Evolutionary conservation across 1,140 invertebrate species (phyloP), one percentile per base, ranked within the genome.

Genomic region (Drosophila tristis): DNA sequence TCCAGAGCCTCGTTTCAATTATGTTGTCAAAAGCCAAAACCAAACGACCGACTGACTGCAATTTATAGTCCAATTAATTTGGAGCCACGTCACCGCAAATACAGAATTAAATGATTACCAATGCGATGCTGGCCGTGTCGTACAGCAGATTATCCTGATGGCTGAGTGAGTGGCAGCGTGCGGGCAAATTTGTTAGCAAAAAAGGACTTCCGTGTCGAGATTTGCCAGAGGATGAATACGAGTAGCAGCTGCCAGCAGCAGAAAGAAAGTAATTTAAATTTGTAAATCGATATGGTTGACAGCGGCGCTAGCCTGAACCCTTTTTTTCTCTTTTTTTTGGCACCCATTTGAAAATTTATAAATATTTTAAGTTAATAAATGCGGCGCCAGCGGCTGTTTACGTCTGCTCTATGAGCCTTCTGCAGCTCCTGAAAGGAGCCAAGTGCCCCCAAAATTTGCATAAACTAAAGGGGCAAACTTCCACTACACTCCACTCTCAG

Each of bases 331-430:
- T 60, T 23, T 39, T 47, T 6, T 11, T 44, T 44, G 13, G 63
- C 59, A 54, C 68, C 80, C 68, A 79, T 75, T 79, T 79, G 35
- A 84, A 76, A 85, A 73, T 85, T 79, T 85, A 80, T 85, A 85
- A 85, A 85, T 85, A 85, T 80, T 85, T 76, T 77, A 86, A 85
- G 66, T 68, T 85, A 80, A 85, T 85, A 85, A 86, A 85, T 85
- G 76, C 67, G 44, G 44, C 57, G 63, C 72, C 63, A 53, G 61
- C 70, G 78, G 66, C 65, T 54, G 81, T 54, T 59, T 16, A 42
- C 53, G 80, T 9, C 31, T 8, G 60, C 75, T 75, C 80, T 80
- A 63, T 44, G 31, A 31, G 29, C 7, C 7, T 8, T 31, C 29
- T 2, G 29, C 29, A 8, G 31, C 31, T 31, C 31, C 31, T 9